Evolutionary conservation across 1,140 invertebrate species (phyloP), one percentile per base, ranked within the genome.

Genomic region (Drosophila bocki): DNA sequence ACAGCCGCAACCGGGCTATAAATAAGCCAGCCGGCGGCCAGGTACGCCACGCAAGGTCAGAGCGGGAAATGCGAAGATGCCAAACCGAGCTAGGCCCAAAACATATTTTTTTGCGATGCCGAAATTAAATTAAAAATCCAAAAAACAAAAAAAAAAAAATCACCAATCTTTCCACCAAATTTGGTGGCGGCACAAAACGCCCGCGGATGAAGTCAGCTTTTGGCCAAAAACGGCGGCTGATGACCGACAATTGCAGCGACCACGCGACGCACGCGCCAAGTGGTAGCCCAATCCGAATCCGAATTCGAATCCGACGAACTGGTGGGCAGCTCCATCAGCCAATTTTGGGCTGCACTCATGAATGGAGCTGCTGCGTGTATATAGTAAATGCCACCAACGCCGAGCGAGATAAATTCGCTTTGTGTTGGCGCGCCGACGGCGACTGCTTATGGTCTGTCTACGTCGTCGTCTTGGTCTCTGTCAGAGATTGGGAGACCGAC

Each of bases 201-300:
- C 53, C 53, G 53, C 53, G 53, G 53, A 56, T 56, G 53, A 56
- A 56, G 53, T 56, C 53, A 56, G 53, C 35, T 56, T 35, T 56
- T 48, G 50, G 54, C 62, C 57, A 69, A 64, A 54, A 67, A 58
- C 64, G 58, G 58, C 75, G 67, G 69, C 78, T 75, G 82, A 80
- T 85, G 82, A 85, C 82, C 82, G 82, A 86, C 76, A 87, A 83
- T 87, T 87, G 84, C 83, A 86, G 70, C 76, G 42, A 86, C 84
- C 83, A 87, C 83, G 83, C 83, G 83, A 82, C 84, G 82, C 84
- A 88, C 84, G 84, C 84, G 84, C 78, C 83, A 86, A 87, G 63
- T 86, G 81, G 81, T 61, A 76, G 81, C 72, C 78, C 13, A 44
- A 51, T 51, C 51, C 33, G 59, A 61, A 26, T 33, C 59, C 29